Conservation (phyloP, 2,888 invertebrate genomes). For the Odontomyia ornata region DNA sequence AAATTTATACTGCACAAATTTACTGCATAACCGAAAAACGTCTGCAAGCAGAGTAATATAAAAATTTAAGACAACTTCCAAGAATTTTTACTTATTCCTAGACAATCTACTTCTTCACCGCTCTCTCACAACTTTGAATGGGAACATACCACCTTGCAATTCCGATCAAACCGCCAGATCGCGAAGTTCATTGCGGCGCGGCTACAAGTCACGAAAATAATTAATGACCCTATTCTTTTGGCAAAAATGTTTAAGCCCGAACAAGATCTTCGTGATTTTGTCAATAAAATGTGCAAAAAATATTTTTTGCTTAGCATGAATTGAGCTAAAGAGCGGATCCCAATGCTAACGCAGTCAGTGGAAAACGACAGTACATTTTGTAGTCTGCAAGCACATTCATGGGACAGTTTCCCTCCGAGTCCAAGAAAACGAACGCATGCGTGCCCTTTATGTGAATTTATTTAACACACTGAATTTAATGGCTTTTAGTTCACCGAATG, state of each 20-base stretch:
- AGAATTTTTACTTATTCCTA: too few relatives aligned
- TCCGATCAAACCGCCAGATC: slow-evolving; percentile 28
- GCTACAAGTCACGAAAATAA: slow-evolving; percentile 46
- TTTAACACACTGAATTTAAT: slow-evolving; percentile 21
- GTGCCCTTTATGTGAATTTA: slow-evolving; percentile 30
- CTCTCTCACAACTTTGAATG: too few relatives aligned
- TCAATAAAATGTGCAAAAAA: slow-evolving; percentile 44
- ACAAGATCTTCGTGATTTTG: slow-evolving; percentile 47
- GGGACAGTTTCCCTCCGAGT: not conserved
- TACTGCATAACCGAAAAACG: too few relatives aligned
- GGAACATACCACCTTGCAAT: too few relatives aligned
- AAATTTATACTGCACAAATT: too few relatives aligned
- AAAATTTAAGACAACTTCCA: too few relatives aligned
- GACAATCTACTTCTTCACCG: too few relatives aligned
- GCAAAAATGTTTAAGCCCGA: slow-evolving; percentile 38
- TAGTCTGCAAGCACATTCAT: not conserved
- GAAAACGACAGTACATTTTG: too few relatives aligned
- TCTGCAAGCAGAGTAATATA: too few relatives aligned
- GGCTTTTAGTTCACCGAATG: not conserved
- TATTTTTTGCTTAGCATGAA: not conserved
- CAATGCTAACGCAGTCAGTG: too few relatives aligned
- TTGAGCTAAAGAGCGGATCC: not conserved
- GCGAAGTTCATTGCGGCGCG: slow-evolving; percentile 26
- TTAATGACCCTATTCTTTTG: slow-evolving; percentile 47
- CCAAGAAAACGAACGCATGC: slow-evolving; percentile 22